phyloP scores from a whole-genome alignment of 2,888 invertebrate genomes.

The Agrochola litura region DNA sequence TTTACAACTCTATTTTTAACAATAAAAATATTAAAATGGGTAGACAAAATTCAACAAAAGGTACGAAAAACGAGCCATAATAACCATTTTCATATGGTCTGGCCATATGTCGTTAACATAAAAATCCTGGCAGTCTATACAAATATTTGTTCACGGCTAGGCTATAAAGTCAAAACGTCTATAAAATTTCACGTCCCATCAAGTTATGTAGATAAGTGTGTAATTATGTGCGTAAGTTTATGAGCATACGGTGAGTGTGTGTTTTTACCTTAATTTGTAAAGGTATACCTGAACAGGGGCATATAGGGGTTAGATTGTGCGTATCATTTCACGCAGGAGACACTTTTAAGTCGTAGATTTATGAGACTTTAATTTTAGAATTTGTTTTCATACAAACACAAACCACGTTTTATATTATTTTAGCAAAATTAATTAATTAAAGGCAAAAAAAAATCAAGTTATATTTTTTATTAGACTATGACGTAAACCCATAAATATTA shows the following conservation, averaged over 20 bases:
- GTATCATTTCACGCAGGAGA: neutral
- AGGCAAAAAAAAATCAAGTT: neutral
- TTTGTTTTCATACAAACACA: neutral
- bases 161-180: slow-evolving; percentile 46
- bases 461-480: too few relatives aligned
- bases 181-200: slow-evolving; percentile 63
- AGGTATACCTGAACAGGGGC: slow-evolving; percentile 1
- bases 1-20: neutral
- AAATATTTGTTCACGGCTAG: slow-evolving; percentile 40
- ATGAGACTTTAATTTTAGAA: neutral
- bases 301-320: neutral
- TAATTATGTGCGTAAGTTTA: slow-evolving; percentile 56
- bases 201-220: slow-evolving; percentile 54
- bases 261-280: slow-evolving; percentile 44
- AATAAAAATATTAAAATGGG: neutral
- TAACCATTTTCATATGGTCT: neutral
- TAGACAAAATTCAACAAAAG: neutral
- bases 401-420: neutral
- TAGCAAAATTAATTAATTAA: too few relatives aligned
- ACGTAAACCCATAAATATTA: too few relatives aligned
- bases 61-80: neutral
- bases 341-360: slow-evolving; percentile 1
- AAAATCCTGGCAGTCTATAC: slow-evolving; percentile 40
- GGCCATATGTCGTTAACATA: slow-evolving; percentile 38
- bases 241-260: slow-evolving; percentile 25